Conservation (phyloP, 2,888 invertebrate genomes). For the Lasiommata megera region DNA sequence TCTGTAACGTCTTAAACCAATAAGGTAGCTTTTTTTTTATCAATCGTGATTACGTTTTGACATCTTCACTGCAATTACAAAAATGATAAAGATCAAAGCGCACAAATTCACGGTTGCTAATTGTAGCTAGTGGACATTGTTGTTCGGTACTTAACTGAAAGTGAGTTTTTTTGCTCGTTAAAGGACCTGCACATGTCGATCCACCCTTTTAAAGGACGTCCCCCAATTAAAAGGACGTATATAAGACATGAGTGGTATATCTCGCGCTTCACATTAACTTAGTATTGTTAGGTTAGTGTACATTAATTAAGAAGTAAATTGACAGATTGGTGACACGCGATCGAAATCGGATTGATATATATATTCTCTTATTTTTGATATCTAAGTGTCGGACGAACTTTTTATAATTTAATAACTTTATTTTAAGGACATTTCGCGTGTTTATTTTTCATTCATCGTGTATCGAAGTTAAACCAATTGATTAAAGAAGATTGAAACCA, state of each 20-base stretch:
- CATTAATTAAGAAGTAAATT: too few species aligned
- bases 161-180: slow-evolving; percentile 22
- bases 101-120: slow-evolving; percentile 13
- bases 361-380: background rate
- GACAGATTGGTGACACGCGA: too few species aligned
- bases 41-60: slow-evolving; percentile 3
- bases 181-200: slow-evolving; percentile 20
- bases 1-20: background rate
- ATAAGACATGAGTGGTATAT: slow-evolving; percentile 15
- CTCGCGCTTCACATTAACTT: slow-evolving; percentile 10
- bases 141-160: slow-evolving; percentile 17
- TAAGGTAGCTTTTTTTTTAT: background rate
- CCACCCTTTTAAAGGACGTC: slow-evolving; percentile 18
- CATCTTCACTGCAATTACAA: slow-evolving; percentile 11
- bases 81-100: slow-evolving; percentile 18
- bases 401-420: too few species aligned
- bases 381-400: background rate
- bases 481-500: too few species aligned
- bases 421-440: too few species aligned
- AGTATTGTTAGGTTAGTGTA: slow-evolving; percentile 14
- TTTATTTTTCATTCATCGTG: too few species aligned
- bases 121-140: slow-evolving; percentile 8
- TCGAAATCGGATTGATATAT: too few species aligned
- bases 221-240: slow-evolving; percentile 23
- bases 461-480: too few species aligned